Conservation (phyloP, 2,113 vertebrate genomes). For the Numenius arquata region DNA sequence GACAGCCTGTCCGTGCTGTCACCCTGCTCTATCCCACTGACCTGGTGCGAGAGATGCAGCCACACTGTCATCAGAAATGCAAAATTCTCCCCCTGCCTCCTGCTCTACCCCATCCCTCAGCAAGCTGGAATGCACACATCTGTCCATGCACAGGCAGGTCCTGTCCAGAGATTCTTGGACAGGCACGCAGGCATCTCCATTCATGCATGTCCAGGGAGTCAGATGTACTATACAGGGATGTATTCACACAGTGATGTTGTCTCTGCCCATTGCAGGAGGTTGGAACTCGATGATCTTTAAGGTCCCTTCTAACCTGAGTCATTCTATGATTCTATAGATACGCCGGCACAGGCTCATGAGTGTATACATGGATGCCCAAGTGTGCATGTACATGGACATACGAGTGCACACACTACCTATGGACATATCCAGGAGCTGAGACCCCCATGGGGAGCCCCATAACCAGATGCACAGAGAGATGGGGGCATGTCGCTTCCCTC, state of each 20-base stretch:
- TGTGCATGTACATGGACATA: not conserved
- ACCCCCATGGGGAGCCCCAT: not conserved
- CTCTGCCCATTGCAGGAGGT: not conserved
- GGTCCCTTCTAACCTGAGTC: not conserved
- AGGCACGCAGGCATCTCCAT: not conserved
- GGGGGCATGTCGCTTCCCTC: rapidly evolving
- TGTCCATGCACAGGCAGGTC: not conserved
- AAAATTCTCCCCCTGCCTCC: not conserved
- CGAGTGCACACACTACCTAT: not conserved
- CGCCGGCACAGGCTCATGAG: not conserved
- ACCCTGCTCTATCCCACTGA: not conserved
- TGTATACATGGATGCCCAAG: rapidly evolving
- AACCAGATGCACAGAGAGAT: not conserved
- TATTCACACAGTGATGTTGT: not conserved
- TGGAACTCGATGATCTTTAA: not conserved
- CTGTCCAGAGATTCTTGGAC: not conserved
- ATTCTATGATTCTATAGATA: not conserved
- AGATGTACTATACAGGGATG: no score
- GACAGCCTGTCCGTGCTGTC: not conserved
- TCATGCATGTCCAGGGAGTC: not conserved
- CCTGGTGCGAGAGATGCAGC: not conserved
- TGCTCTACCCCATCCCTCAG: not conserved
- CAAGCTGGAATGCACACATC: not conserved
- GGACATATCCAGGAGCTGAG: not conserved
- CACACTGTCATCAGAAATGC: not conserved